Evolutionary conservation across 2,888 invertebrate genomes (phyloP).

Genomic region (Diarsia dahlii): DNA sequence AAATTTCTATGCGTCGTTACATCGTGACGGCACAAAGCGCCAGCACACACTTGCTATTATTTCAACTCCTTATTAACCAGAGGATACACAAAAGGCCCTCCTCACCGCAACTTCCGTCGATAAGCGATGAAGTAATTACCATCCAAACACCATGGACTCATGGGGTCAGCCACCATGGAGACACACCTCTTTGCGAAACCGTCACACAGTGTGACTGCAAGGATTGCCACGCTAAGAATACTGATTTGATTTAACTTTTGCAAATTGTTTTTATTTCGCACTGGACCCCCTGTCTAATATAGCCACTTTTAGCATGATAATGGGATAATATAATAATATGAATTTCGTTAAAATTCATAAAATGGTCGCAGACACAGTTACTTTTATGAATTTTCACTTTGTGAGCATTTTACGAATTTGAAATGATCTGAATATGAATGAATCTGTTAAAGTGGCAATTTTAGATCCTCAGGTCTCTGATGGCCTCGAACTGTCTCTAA

Average conservation of each 20-base stretch:
- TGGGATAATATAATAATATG: too few species aligned
- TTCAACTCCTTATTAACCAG: conserved; percentile 12
- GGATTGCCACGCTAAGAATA: conserved; percentile 48
- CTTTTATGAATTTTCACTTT: too few species aligned
- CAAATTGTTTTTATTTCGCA: background rate
- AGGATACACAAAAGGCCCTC: conserved; percentile 28
- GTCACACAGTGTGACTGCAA: conserved; percentile 47
- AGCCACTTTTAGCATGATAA: too few species aligned
- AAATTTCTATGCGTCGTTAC: background rate
- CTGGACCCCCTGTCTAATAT: too few species aligned
- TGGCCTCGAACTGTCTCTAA: too few species aligned
- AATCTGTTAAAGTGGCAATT: too few species aligned
- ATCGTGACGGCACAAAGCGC: background rate
- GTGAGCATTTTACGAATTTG: too few species aligned
- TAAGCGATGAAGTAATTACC: conserved; percentile 58
- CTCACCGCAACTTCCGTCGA: conserved; percentile 50
- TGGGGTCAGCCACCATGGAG: conserved; percentile 51
- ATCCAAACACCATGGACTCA: conserved; percentile 44
- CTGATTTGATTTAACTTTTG: background rate
- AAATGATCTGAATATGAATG: too few species aligned
- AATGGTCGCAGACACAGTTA: too few species aligned
- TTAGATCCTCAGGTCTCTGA: too few species aligned
- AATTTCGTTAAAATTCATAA: too few species aligned
- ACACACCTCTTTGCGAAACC: conserved; percentile 56
- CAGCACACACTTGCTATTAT: background rate